These are phyloP conservation scores for Redunca redunca DNA, from an alignment of 2,113 vertebrate species.

Conservation along the genomic window DNA sequence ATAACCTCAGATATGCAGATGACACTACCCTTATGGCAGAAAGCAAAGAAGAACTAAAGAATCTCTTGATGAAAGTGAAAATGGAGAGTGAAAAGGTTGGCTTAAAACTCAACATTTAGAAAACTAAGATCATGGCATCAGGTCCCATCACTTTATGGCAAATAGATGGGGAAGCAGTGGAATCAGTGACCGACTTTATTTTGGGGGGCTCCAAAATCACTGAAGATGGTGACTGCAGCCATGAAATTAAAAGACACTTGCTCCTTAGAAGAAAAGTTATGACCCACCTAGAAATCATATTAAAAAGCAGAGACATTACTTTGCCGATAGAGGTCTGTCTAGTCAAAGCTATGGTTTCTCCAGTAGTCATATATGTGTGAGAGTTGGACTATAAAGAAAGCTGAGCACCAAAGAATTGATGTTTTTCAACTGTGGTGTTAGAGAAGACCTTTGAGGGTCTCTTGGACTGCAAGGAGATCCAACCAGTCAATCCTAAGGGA, in stretches of 20 bases:
- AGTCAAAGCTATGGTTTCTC: background rate
- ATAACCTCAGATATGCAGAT: background rate
- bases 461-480: background rate
- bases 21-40: background rate
- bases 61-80: background rate
- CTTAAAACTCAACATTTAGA: background rate
- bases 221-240: background rate
- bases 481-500: background rate
- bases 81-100: accelerated
- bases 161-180: background rate
- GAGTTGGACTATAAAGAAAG: background rate
- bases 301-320: background rate
- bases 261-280: background rate
- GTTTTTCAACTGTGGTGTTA: background rate
- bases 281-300: background rate
- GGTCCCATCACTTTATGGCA: background rate
- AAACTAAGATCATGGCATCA: background rate
- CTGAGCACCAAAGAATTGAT: background rate
- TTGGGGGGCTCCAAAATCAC: background rate
- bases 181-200: background rate
- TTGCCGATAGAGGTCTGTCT: background rate
- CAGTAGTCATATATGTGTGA: background rate
- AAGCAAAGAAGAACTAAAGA: background rate
- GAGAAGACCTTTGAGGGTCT: background rate
- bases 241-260: background rate